phyloP scores from a whole-genome alignment of 2,113 vertebrate species.

The Loxodonta africana region DNA sequence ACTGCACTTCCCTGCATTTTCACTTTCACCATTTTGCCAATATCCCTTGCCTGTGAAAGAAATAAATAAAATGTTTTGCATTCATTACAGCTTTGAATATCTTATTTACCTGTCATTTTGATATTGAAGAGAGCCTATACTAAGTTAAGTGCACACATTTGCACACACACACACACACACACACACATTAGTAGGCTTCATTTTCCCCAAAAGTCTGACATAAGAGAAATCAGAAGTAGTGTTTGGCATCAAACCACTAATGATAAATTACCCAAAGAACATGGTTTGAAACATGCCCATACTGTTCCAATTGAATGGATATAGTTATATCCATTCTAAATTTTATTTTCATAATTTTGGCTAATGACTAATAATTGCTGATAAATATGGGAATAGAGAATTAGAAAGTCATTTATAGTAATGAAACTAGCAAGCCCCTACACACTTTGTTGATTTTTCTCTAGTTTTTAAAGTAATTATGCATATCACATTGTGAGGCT shows the following conservation, averaged over 20 bases:
- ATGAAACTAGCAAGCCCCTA: background rate
- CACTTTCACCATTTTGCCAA: background rate
- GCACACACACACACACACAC: no score
- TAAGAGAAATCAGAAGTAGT: constrained; percentile 9
- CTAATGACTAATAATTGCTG: background rate
- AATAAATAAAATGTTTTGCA: background rate
- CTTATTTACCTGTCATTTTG: background rate
- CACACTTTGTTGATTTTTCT: background rate
- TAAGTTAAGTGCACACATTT: background rate
- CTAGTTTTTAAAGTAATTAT: background rate
- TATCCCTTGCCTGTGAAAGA: background rate
- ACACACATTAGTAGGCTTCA: background rate
- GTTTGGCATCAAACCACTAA: background rate
- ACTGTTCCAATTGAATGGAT: background rate
- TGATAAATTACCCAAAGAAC: background rate
- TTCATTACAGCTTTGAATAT: background rate
- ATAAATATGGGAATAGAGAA: background rate
- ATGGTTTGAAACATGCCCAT: background rate
- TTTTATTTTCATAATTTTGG: constrained; percentile 22
- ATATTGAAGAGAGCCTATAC: background rate
- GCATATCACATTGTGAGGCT: background rate
- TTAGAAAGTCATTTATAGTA: background rate
- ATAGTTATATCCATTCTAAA: background rate
- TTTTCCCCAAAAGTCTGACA: background rate
- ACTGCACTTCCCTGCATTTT: background rate